These are phyloP conservation scores for Penelope pileata DNA, from an alignment of 2,113 vertebrate species.

Conservation along the genomic window DNA sequence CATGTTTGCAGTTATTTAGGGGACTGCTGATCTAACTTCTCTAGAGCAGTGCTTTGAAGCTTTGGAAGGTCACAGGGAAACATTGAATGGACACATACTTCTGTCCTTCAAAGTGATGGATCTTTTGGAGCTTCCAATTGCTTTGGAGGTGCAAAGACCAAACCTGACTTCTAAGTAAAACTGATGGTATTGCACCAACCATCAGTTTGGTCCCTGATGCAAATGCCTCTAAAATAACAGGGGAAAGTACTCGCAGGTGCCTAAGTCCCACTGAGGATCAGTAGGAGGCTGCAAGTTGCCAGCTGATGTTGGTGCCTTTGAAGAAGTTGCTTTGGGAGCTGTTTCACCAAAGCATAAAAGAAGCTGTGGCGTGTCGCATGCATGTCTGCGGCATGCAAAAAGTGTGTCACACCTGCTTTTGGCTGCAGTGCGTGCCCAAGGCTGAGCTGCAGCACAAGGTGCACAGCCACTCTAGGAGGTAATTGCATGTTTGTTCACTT, in stretches of 20 bases:
- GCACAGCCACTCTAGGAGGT: not conserved
- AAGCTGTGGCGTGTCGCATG: not conserved
- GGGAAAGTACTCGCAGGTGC: not conserved
- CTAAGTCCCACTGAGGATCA: not conserved
- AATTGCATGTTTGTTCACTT: not conserved
- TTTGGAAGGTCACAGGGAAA: not conserved
- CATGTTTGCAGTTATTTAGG: not conserved
- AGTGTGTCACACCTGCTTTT: conserved; percentile 65
- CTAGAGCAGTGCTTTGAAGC: not conserved
- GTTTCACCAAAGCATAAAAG: conserved; percentile 32
- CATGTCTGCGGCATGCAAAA: not conserved
- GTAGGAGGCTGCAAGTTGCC: not conserved
- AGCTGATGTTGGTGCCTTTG: conserved; percentile 18
- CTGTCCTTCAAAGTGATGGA: not conserved
- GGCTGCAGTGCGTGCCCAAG: not conserved
- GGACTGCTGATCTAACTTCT: not conserved
- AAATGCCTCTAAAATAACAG: not conserved
- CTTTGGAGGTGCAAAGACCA: not conserved
- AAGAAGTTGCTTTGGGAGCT: conserved; percentile 20
- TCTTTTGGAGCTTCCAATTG: not conserved
- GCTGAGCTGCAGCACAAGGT: not conserved
- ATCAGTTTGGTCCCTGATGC: not conserved
- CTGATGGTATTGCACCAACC: accelerated
- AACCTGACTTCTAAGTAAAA: not conserved
- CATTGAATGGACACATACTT: not conserved